phyloP scores from a whole-genome alignment of 2,797 vertebrate species.

The Tangara arthus region DNA sequence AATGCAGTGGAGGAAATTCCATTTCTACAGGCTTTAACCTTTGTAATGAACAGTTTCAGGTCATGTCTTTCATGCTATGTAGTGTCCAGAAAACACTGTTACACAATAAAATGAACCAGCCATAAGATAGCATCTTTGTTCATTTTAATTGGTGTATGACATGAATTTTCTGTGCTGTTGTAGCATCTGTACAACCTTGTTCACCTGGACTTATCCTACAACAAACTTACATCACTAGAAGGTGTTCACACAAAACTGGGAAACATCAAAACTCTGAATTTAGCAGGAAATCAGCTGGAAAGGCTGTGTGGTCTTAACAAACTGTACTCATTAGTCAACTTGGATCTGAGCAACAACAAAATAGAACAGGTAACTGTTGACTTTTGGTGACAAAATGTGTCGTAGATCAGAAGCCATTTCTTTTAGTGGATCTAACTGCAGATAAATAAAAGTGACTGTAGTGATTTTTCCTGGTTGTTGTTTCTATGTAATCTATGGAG shows the following conservation, averaged over 20 bases:
- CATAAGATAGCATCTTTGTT: neutral
- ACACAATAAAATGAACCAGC: neutral
- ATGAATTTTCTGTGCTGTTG: neutral
- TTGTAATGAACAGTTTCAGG: neutral
- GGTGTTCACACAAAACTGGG: slow-evolving; percentile 92
- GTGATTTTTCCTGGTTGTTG: neutral
- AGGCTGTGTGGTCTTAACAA: slow-evolving; percentile 88
- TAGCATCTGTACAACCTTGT: slow-evolving; percentile 96
- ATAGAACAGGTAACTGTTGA: slow-evolving; percentile 83
- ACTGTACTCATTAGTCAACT: slow-evolving; percentile 93
- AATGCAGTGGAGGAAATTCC: neutral
- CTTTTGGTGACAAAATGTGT: neutral
- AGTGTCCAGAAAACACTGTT: neutral
- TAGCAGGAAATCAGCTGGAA: slow-evolving; percentile 91
- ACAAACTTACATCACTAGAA: slow-evolving; percentile 85
- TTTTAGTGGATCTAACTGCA: neutral
- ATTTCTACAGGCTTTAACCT: neutral
- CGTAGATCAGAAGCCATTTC: neutral
- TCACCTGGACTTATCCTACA: slow-evolving; percentile 95
- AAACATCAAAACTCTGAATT: slow-evolving; percentile 93
- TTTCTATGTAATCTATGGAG: neutral
- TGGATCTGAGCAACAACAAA: slow-evolving; percentile 92
- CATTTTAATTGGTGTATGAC: neutral
- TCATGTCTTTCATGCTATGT: neutral
- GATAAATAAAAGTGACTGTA: neutral